Conservation (phyloP, 2,113 vertebrate genomes). For the Pampusana beccarii region DNA sequence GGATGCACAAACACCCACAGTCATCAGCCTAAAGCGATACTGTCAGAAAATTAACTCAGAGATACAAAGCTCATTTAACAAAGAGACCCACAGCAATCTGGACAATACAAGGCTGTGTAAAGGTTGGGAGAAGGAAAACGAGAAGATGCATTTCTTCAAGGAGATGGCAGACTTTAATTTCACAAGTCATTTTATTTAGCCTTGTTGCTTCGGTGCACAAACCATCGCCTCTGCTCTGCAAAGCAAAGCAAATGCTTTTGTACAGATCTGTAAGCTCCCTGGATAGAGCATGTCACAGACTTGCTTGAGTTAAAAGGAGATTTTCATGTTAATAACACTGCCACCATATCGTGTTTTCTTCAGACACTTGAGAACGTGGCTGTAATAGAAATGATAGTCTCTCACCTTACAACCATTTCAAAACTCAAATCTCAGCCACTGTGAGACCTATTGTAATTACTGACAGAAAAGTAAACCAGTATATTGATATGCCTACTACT, state of each 20-base stretch:
- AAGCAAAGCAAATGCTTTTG: constrained; percentile 48
- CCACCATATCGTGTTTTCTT: neutral
- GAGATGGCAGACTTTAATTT: constrained; percentile 36
- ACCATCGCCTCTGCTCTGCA: neutral
- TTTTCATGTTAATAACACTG: constrained; percentile 39
- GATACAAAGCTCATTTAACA: constrained; percentile 73
- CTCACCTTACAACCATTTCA: neutral
- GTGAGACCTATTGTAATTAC: neutral
- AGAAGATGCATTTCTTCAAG: constrained; percentile 51
- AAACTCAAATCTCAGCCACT: neutral
- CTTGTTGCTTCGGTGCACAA: constrained; percentile 47
- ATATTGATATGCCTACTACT: neutral
- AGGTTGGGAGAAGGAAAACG: constrained; percentile 17
- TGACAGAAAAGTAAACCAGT: neutral
- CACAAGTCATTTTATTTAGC: constrained; percentile 28
- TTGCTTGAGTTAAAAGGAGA: constrained; percentile 6
- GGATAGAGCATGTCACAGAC: constrained; percentile 4
- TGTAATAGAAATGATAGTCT: constrained; percentile 28
- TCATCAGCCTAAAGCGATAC: constrained; percentile 69
- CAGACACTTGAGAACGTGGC: constrained; percentile 20
- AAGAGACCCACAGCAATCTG: constrained; percentile 55
- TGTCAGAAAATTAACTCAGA: constrained; percentile 79
- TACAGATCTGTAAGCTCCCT: neutral
- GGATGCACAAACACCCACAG: constrained; percentile 70
- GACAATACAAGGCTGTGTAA: constrained; percentile 41